Evolutionary conservation across 2,888 invertebrate genomes (phyloP), one percentile per base, ranked within the genome.

Genomic region (Eristalinus aeneus): DNA sequence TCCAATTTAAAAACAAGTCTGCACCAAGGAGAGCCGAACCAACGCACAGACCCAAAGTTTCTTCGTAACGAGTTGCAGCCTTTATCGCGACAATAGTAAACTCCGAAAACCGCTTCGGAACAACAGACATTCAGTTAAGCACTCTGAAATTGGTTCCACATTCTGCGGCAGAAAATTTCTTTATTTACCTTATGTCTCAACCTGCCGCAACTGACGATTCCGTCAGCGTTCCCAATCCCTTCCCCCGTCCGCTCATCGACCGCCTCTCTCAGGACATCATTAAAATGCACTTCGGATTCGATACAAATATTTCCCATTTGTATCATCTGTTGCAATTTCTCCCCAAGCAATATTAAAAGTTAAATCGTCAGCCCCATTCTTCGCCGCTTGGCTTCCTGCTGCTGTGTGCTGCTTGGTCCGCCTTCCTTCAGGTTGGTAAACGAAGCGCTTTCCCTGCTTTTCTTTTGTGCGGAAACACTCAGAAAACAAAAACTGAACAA

Each of bases 271-370:
- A 46, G 64, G 74, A 73, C 84, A 85, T 76, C 87, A 82, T 88
- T 76, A 76, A 86, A 86, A 81, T 76, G 81, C 82, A 77, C 72
- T 81, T 79, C 73, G 32, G 74, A 78, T 78, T 75, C 77, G 76
- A 80, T 81, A 79, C 72, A 81, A 81, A 83, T 84, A 87, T 80
- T 83, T 80, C 87, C 86, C 87, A 81, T 87, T 85, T 81, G 84
- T 84, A 83, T 87, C 88, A 86, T 86, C 86, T 86, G 86, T 86
- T 86, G 86, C 86, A 86, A 86, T 86, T 73, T 61, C 69, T 86
- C 82, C 86, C 86, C 77, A 82, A 82, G 81, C 78, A 82, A 86
- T 78, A 86, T 82, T 82, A 86, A 86, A 86, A 86, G 81, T 78
- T 86, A 86, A 82, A 82, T 86, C 78, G 81, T 74, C 77, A 65